Evolutionary conservation across 2,888 invertebrate genomes (phyloP), one percentile per base, ranked within the genome.

Genomic region (Plusia festucae): DNA sequence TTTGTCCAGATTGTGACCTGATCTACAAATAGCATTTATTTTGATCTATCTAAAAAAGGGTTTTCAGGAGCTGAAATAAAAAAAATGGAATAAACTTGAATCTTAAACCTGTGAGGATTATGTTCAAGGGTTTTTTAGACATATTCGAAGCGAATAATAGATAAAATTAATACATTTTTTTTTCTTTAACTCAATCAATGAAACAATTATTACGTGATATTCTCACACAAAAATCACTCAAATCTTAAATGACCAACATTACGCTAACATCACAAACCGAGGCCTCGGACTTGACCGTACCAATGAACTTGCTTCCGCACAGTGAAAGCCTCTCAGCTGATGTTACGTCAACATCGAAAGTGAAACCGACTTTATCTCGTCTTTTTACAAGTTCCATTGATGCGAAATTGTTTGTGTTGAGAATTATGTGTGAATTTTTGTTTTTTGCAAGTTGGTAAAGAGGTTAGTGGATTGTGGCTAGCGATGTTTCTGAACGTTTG

Each of bases 271-370:
- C 22, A 61, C 24, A 24, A 24, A 5, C 24, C 24, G 24, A 24
- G 24, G 16, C 24, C 20, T 44, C 78, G 78, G 57, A 65, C 80
- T 79, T 79, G 79, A 81, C 66, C 79, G 74, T 72, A 51, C 52
- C 44, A 71, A 49, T 75, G 75, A 77, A 79, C 73, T 73, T 70
- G 73, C 53, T 70, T 73, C 68, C 73, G 32, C 30, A 34, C 0
- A 65, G 79, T 78, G 79, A 81, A 80, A 80, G 81, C 73, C 53
- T n/a, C 53, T 70, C 76, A 75, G 76, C 76, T 63, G 65, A 7
- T 54, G 8, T 79, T 75, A 69, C 81, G 69, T 79, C 72, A 79
- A 32, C 56, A 18, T 70, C 70, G 73, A 79, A 79, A 79, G 79
- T 80, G 81, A 79, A 80, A 80, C 70, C 70, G 78, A 65, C 70